Base-by-base conservation (phyloP, 2,113 vertebrate genomes). In the Todiramphus saurophagus region DNA sequence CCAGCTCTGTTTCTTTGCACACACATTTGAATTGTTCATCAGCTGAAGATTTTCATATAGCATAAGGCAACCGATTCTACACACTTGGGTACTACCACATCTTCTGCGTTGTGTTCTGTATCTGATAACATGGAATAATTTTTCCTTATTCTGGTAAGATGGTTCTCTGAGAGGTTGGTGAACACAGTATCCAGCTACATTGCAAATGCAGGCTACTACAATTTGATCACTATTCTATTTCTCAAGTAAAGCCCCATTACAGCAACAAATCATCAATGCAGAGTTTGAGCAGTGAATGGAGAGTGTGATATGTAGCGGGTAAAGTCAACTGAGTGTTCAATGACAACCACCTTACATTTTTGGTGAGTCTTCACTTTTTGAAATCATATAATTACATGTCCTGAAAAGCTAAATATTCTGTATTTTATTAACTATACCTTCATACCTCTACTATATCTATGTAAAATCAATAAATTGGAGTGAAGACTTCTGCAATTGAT, bases 391-490 rank as follows among this genome's bases (percentile, higher is more conserved):
- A 87, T 95, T 89, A 78, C 67, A 83, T 93, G 87, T 88, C 89
- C 88, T 80, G 74, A 55, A 92, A 97, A 97, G 53, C 82, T 92
- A 96, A 96, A 97, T 95, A 91, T 82, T 96, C 92, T 82, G 58
- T 85, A 87, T 68, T 96, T 95, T 97, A 96, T 89, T 94, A 90
- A 83, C 85, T 94, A 10, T 7, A 69, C 33, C 87, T 97, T 94
- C 93, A 86, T 82, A 58, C 25, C 58, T 76, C 50, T 67, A 46
- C 63, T 85, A 63, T 58, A 70, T 95, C 84, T 83, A 83, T 24
- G 55, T 87, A 88, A 83, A 94, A 92, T 90, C 70, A 84, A 70
- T 93, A 97, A 95, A 94, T 83, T 28, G 16, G 46, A 37, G 46
- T 24, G 35, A 27, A 70, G n/a, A 37, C 89, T 95, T 96, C 64